These are phyloP conservation scores for Scaptomyza flava DNA, from an alignment of 2,888 invertebrate species.

Conservation along the genomic window DNA sequence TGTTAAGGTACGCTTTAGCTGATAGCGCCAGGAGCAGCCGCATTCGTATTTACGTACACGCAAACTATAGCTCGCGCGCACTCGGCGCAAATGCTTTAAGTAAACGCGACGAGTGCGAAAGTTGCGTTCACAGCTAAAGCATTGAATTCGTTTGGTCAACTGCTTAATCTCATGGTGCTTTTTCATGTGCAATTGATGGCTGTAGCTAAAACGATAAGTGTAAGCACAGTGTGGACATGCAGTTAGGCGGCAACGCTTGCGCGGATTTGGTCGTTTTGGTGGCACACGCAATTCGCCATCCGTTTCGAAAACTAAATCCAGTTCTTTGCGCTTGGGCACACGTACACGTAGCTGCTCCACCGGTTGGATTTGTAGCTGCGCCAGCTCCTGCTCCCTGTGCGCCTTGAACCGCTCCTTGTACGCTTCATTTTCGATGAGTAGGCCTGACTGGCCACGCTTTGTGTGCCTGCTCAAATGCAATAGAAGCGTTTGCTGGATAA, in stretches of 20 bases:
- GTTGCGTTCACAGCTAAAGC: conserved; percentile 22
- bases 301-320: conserved; percentile 2
- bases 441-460: background rate
- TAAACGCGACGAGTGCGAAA: conserved; percentile 16
- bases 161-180: background rate
- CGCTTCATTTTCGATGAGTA: conserved; percentile 12
- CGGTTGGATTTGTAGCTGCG: no score
- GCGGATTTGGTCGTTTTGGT: background rate
- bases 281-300: background rate
- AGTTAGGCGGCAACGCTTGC: background rate
- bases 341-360: conserved; percentile 16
- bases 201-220: conserved; percentile 27
- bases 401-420: conserved; percentile 14
- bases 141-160: background rate
- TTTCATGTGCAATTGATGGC: conserved; percentile 43
- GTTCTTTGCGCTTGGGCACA: background rate
- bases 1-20: conserved; percentile 15
- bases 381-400: conserved; percentile 8
- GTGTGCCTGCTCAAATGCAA: conserved; percentile 23
- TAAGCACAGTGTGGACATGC: conserved; percentile 19
- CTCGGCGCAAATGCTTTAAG: conserved; percentile 8
- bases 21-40: conserved; percentile 29
- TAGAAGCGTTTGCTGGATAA: conserved; percentile 40
- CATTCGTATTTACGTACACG: conserved; percentile 30
- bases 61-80: background rate